Evolutionary conservation across 2,113 vertebrate species (phyloP).

Genomic region (Oplegnathus fasciatus): DNA sequence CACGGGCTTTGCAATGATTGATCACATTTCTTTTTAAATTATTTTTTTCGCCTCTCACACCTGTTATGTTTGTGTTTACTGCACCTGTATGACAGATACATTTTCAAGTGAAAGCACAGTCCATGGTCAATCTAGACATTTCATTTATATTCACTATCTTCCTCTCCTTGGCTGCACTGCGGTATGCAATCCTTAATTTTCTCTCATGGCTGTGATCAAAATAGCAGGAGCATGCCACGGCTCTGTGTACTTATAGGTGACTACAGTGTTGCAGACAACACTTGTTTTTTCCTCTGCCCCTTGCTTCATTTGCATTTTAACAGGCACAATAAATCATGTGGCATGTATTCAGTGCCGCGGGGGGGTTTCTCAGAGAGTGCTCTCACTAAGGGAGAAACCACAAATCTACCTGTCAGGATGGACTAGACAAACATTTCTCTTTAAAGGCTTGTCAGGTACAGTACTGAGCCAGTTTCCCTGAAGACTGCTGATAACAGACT

Average conservation of each 20-base stretch:
- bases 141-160: slow-evolving; percentile 23
- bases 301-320: slow-evolving; percentile 82
- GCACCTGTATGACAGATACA: slow-evolving; percentile 2
- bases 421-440: slow-evolving; percentile 57
- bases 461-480: slow-evolving; percentile 28
- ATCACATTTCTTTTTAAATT: neutral
- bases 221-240: slow-evolving; percentile 21
- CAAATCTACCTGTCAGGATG: slow-evolving; percentile 64
- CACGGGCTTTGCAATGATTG: neutral
- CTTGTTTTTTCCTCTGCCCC: slow-evolving; percentile 65
- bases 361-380: slow-evolving; percentile 24
- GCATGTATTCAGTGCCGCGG: slow-evolving; percentile 51
- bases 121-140: slow-evolving; percentile 11
- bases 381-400: slow-evolving; percentile 49
- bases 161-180: neutral
- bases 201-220: slow-evolving; percentile 47
- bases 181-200: slow-evolving; percentile 34
- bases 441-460: slow-evolving; percentile 58
- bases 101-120: slow-evolving; percentile 12
- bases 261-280: slow-evolving; percentile 41
- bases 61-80: slow-evolving; percentile 25
- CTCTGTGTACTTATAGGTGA: slow-evolving; percentile 41
- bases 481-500: slow-evolving; percentile 41
- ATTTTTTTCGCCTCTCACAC: slow-evolving; percentile 17
- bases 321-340: slow-evolving; percentile 81